These are phyloP conservation scores for Omphaloscelis lunosa DNA, from an alignment of 2,888 invertebrate species.

Conservation along the genomic window DNA sequence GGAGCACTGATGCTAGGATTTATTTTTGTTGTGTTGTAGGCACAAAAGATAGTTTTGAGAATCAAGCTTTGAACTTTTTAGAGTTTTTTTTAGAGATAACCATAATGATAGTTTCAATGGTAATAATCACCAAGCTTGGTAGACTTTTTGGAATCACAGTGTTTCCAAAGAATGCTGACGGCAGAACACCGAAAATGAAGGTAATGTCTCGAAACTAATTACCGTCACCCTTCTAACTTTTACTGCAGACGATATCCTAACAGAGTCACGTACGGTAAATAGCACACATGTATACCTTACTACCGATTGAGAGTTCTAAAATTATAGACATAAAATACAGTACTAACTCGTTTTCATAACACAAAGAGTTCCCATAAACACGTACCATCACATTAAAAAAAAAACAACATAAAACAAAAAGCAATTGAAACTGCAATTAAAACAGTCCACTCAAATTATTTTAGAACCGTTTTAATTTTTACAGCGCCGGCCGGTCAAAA, in stretches of 20 bases:
- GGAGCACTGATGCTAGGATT: background rate
- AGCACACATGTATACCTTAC: background rate
- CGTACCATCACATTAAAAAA: background rate
- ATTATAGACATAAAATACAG: too few species aligned
- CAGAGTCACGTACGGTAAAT: too few species aligned
- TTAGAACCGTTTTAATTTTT: constrained; percentile 53
- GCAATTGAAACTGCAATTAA: constrained; percentile 47
- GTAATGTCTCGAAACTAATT: background rate
- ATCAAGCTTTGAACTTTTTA: background rate
- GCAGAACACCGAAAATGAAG: background rate
- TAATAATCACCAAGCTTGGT: too few species aligned
- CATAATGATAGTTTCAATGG: background rate
- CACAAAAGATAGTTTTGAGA: background rate
- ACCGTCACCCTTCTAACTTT: background rate
- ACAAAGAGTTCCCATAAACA: constrained; percentile 6
- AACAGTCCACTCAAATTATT: constrained; percentile 52
- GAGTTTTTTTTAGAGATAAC: background rate
- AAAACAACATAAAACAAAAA: constrained; percentile 11
- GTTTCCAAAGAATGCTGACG: background rate
- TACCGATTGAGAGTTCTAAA: background rate
- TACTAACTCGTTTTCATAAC: background rate
- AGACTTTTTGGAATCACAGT: background rate
- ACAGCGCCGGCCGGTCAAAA: constrained; percentile 21
- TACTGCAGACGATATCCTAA: background rate
- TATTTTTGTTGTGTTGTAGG: background rate